These are phyloP conservation scores for Pterocles burchelli DNA, from an alignment of 2,113 vertebrate species.

Conservation along the genomic window DNA sequence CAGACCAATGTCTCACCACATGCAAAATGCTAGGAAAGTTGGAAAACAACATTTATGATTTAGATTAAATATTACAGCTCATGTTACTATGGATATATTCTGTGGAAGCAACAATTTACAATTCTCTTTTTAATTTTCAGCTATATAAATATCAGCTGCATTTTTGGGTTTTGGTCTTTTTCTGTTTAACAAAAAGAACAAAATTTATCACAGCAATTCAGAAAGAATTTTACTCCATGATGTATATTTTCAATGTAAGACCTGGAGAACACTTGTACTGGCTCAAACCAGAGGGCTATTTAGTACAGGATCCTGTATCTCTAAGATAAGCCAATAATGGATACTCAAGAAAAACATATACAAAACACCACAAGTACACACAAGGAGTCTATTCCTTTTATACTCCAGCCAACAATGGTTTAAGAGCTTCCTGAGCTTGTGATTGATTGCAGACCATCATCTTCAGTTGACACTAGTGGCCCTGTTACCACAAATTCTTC, in stretches of 20 bases:
- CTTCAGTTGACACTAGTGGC: neutral
- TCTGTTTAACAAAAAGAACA: neutral
- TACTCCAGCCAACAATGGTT: neutral
- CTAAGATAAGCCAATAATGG: neutral
- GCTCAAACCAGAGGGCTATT: neutral
- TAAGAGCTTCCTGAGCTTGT: neutral
- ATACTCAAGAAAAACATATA: neutral
- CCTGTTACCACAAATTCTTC: neutral
- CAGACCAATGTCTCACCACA: conserved; percentile 47
- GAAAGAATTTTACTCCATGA: neutral
- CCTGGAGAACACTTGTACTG: neutral
- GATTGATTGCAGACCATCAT: neutral
- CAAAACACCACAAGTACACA: neutral
- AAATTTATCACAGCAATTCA: neutral
- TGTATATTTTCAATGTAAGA: neutral
- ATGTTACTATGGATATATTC: neutral
- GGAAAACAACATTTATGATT: conserved; percentile 25
- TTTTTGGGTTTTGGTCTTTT: neutral
- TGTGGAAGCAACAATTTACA: neutral
- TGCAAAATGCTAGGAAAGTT: conserved; percentile 32
- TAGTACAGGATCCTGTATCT: neutral
- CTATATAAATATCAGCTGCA: neutral
- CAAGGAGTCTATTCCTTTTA: neutral
- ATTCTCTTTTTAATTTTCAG: neutral
- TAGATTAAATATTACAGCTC: neutral